These are phyloP conservation scores for Sinocyclocheilus grahami DNA, from an alignment of 2,113 vertebrate genomes.

Conservation along the genomic window DNA sequence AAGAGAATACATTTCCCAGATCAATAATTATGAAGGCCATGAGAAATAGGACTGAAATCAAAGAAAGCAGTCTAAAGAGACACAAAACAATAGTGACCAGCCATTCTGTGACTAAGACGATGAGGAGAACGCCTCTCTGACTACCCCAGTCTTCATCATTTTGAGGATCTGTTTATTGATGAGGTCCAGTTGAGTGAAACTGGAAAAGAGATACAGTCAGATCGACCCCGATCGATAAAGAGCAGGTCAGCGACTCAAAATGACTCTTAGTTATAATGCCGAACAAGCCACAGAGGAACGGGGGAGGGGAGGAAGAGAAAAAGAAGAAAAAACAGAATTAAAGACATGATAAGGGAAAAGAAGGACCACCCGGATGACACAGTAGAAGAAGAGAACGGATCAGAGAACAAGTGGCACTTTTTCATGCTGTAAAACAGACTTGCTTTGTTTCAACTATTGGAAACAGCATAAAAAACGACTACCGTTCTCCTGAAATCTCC, in stretches of 20 bases:
- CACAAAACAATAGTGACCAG: neutral
- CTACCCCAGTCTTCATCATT: constrained; percentile 6
- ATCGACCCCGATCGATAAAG: constrained; percentile 50
- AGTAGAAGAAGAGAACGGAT: constrained; percentile 12
- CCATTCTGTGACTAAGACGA: neutral
- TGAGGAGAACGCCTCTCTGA: neutral
- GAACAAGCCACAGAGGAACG: constrained; percentile 27
- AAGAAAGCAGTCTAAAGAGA: neutral
- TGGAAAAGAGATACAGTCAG: constrained; percentile 33
- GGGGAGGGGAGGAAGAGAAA: neutral
- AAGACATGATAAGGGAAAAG: constrained; percentile 20
- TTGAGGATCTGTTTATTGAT: constrained; percentile 45
- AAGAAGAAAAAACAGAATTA: no score
- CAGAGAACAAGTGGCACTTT: constrained; percentile 20
- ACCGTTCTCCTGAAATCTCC: neutral
- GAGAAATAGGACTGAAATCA: constrained; percentile 12
- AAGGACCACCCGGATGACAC: neutral
- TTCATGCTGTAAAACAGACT: constrained; percentile 3
- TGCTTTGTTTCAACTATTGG: constrained; percentile 32
- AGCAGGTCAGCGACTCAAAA: constrained; percentile 51
- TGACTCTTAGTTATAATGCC: constrained; percentile 49
- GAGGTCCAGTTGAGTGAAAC: constrained; percentile 42
- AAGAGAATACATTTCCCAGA: constrained; percentile 41
- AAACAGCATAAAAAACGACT: neutral
- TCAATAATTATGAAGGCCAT: constrained; percentile 41